phyloP scores from a whole-genome alignment of 2,113 vertebrate genomes.

The Atlantisia rogersi region DNA sequence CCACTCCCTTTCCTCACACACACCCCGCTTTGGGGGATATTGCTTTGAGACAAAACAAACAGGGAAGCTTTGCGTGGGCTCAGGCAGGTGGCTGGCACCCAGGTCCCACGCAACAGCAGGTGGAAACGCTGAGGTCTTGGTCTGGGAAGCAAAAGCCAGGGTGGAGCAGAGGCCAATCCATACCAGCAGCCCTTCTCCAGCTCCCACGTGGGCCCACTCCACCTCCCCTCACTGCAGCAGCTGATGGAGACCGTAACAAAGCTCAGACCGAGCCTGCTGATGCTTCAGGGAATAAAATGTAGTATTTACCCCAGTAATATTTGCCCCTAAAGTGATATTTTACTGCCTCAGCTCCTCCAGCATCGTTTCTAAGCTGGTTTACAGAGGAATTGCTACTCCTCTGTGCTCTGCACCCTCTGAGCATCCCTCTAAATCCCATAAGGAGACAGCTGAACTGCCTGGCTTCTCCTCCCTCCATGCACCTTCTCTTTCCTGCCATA shows the following conservation, averaged over 20 bases:
- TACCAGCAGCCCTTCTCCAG: not conserved
- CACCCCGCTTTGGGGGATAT: not conserved
- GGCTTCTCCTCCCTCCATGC: not conserved
- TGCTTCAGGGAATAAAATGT: not conserved
- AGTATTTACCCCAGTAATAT: no score
- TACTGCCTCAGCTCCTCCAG: not conserved
- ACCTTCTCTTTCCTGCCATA: not conserved
- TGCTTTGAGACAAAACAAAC: slow-evolving; percentile 30
- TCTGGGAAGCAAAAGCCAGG: not conserved
- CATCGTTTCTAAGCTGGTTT: accelerated
- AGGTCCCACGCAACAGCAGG: not conserved
- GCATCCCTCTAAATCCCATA: not conserved
- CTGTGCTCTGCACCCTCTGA: not conserved
- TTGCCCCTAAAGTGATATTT: not conserved
- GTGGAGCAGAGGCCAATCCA: no score
- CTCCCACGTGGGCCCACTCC: not conserved
- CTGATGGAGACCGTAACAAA: accelerated
- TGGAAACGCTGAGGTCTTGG: not conserved
- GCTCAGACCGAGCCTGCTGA: accelerated
- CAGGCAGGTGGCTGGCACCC: slow-evolving; percentile 1
- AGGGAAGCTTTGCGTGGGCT: slow-evolving; percentile 18
- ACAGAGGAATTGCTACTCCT: not conserved
- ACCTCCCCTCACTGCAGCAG: accelerated
- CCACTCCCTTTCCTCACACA: no score
- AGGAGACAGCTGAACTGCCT: accelerated